These are phyloP conservation scores for Mechanitis messenoides DNA, from an alignment of 2,888 invertebrate genomes.

Conservation along the genomic window DNA sequence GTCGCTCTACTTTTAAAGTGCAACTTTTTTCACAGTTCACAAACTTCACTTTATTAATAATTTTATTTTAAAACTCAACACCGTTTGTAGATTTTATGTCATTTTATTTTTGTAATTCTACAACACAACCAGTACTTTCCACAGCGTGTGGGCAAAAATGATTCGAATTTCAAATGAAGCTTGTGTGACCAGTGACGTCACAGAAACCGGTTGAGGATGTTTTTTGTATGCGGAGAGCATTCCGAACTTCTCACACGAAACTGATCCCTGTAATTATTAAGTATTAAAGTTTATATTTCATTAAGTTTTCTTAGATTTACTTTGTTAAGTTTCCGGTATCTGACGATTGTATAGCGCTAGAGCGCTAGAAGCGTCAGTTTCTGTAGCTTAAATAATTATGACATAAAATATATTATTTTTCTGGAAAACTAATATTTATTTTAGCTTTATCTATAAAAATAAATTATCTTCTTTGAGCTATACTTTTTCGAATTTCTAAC, in stretches of 20 bases:
- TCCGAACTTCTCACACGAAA: not conserved
- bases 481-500: too few species aligned
- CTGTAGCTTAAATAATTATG: not conserved
- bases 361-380: slow-evolving; percentile 7
- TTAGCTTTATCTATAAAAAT: too few species aligned
- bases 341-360: slow-evolving; percentile 1
- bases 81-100: slow-evolving; percentile 17
- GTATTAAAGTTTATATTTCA: slow-evolving; percentile 1
- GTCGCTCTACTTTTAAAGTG: slow-evolving; percentile 19
- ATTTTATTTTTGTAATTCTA: slow-evolving; percentile 17
- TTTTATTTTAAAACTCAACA: slow-evolving; percentile 19
- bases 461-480: too few species aligned
- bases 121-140: slow-evolving; percentile 16
- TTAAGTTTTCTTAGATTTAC: not conserved
- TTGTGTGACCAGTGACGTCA: slow-evolving; percentile 26
- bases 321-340: slow-evolving; percentile 14
- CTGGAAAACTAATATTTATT: too few species aligned
- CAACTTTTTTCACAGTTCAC: slow-evolving; percentile 14
- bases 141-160: slow-evolving; percentile 26
- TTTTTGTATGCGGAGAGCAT: slow-evolving; percentile 14
- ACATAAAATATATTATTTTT: too few species aligned
- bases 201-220: slow-evolving; percentile 18
- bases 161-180: slow-evolving; percentile 40
- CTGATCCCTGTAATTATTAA: not conserved
- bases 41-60: slow-evolving; percentile 19